These are phyloP conservation scores for Brenthis hecate DNA, from an alignment of 2,888 invertebrate genomes.

Conservation along the genomic window DNA sequence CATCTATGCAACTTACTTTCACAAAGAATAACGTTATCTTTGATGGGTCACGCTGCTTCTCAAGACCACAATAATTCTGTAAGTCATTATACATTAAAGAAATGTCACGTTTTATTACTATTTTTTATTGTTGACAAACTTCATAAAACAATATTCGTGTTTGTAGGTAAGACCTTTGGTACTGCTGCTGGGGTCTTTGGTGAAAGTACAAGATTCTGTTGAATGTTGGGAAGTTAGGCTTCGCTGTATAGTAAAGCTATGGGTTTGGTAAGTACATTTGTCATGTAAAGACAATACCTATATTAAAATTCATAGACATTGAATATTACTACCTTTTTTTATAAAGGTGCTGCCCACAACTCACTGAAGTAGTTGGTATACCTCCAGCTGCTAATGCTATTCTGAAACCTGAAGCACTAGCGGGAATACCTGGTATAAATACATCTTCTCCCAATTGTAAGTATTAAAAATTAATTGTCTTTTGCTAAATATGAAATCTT, in stretches of 20 bases:
- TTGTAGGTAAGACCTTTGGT: conserved; percentile 92
- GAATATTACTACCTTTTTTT: conserved; percentile 5
- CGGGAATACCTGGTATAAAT: conserved; percentile 70
- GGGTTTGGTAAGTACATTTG: conserved; percentile 77
- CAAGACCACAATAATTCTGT: conserved; percentile 80
- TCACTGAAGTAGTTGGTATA: conserved; percentile 75
- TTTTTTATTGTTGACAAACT: background rate
- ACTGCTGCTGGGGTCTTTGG: conserved; percentile 91
- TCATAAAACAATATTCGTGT: conserved; percentile 10
- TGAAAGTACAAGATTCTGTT: conserved; percentile 92
- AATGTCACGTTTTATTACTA: background rate
- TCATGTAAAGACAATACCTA: background rate
- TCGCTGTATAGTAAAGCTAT: conserved; percentile 93
- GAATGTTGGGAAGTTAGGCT: conserved; percentile 97
- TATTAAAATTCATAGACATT: background rate
- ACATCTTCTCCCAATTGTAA: conserved; percentile 75
- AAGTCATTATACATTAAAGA: conserved; percentile 39
- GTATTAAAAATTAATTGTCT: conserved; percentile 55
- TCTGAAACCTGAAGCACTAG: conserved; percentile 66
- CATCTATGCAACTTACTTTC: conserved; percentile 92
- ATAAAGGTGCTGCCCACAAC: conserved; percentile 74
- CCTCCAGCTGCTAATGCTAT: conserved; percentile 68
- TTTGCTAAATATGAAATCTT: background rate
- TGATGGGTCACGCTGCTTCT: conserved; percentile 88
- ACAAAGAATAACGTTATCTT: conserved; percentile 91